A percentile compares a stretch with the other conserved stretches of the same genome.
Conservation (phyloP, 2,113 vertebrate species). For the Channa maculata region DNA sequence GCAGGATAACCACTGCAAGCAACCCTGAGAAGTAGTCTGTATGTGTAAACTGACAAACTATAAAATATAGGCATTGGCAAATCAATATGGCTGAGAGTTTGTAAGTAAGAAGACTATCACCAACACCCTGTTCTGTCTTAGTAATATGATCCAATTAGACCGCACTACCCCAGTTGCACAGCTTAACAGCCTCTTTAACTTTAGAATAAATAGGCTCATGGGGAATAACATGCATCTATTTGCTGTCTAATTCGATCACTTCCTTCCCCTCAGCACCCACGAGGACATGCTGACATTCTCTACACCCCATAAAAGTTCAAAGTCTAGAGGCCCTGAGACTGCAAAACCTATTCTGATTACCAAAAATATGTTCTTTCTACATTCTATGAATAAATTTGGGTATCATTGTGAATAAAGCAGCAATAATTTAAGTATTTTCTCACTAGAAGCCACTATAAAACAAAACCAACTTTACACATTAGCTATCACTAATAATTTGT, state of each 20-base stretch:
- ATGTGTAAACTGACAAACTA: conserved; percentile 14
- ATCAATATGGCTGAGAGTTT: conserved; percentile 24
- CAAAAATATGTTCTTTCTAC: neutral
- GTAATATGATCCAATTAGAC: conserved; percentile 84
- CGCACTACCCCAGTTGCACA: conserved; percentile 70
- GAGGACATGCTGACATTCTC: conserved; percentile 32
- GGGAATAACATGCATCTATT: neutral
- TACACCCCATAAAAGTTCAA: conserved; percentile 2
- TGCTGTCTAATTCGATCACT: conserved; percentile 44
- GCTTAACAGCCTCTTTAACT: conserved; percentile 78
- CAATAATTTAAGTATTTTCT: neutral
- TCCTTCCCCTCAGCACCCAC: conserved; percentile 35
- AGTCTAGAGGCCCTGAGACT: conserved; percentile 41
- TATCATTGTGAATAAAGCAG: neutral
- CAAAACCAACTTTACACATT: neutral
- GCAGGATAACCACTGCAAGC: conserved; percentile 5
- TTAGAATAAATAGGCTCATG: conserved; percentile 10
- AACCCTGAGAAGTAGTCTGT: neutral
- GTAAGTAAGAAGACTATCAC: conserved; percentile 11
- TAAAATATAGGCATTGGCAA: conserved; percentile 17
- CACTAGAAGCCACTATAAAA: neutral
- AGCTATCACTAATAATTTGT: neutral
- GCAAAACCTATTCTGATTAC: conserved; percentile 27
- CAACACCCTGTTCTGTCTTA: conserved; percentile 54
- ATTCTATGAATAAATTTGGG: conserved; percentile 8